Evolutionary conservation across 2,113 vertebrate genomes (phyloP).

Genomic region (Ellobius talpinus): DNA sequence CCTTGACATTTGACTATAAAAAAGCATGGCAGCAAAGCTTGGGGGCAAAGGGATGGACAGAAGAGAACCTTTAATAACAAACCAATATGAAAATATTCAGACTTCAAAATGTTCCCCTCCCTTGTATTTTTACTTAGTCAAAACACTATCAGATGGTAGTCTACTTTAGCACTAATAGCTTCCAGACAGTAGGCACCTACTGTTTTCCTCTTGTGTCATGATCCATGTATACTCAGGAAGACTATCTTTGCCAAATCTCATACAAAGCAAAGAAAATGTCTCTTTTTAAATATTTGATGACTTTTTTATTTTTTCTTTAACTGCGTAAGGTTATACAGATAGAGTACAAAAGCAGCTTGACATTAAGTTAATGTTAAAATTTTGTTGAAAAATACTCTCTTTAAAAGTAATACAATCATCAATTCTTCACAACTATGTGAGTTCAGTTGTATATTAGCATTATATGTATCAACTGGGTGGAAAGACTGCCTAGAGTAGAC

Average conservation of each 20-base stretch:
- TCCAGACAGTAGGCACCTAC: neutral
- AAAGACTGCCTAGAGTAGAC: conserved; percentile 15
- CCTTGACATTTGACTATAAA: neutral
- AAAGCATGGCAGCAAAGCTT: neutral
- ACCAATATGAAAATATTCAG: neutral
- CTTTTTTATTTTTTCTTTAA: conserved; percentile 39
- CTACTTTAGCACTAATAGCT: neutral
- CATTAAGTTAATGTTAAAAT: neutral
- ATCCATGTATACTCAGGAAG: neutral
- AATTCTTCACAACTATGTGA: conserved; percentile 21
- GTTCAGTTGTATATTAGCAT: neutral
- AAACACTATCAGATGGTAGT: neutral
- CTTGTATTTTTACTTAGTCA: neutral
- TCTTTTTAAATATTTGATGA: conserved; percentile 2
- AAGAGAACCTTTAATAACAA: neutral
- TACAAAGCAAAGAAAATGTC: conserved; percentile 1
- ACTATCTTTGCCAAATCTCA: neutral
- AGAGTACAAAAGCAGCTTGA: conserved; percentile 41
- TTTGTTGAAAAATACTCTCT: conserved; percentile 33
- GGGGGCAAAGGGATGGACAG: neutral
- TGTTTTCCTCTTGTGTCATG: neutral
- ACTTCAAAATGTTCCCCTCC: neutral
- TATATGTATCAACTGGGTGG: neutral
- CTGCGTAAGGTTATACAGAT: neutral
- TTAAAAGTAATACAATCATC: conserved; percentile 13